phyloP scores from a whole-genome alignment of 2,797 vertebrate genomes.

The Gymnothorax javanicus region DNA sequence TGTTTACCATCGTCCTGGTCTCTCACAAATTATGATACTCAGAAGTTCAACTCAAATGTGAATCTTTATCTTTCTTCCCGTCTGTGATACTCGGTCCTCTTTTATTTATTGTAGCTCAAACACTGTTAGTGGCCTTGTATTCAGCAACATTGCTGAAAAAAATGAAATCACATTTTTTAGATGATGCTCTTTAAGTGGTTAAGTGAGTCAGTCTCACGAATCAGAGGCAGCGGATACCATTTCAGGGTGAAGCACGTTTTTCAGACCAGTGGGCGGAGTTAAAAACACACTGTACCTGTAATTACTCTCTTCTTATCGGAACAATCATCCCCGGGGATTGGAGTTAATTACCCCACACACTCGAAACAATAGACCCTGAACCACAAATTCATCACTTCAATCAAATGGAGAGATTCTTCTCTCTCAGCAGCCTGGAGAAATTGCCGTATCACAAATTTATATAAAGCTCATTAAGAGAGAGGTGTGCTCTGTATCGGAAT shows the following conservation, averaged over 20 bases:
- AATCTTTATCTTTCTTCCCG: too few species aligned
- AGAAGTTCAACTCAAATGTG: too few species aligned
- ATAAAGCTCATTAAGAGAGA: slow-evolving; percentile 8
- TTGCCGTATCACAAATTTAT: neutral
- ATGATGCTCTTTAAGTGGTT: too few species aligned
- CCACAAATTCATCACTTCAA: neutral
- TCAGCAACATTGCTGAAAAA: too few species aligned
- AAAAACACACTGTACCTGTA: neutral
- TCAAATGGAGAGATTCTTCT: slow-evolving; percentile 12
- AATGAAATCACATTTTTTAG: too few species aligned
- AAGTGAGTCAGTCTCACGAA: neutral
- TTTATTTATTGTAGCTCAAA: too few species aligned
- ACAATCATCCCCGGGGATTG: neutral
- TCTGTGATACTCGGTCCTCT: too few species aligned
- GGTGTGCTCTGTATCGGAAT: slow-evolving; percentile 13
- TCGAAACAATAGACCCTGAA: slow-evolving; percentile 8
- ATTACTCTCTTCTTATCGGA: neutral
- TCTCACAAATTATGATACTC: too few species aligned
- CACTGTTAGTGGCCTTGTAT: too few species aligned
- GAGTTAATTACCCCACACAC: slow-evolving; percentile 6
- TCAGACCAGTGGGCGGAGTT: neutral
- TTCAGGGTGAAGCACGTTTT: neutral
- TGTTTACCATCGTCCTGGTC: too few species aligned
- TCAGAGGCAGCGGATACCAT: neutral
- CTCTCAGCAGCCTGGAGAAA: slow-evolving; percentile 13